phyloP scores from a whole-genome alignment of 2,888 invertebrate species.

The Parnassius smintheus region DNA sequence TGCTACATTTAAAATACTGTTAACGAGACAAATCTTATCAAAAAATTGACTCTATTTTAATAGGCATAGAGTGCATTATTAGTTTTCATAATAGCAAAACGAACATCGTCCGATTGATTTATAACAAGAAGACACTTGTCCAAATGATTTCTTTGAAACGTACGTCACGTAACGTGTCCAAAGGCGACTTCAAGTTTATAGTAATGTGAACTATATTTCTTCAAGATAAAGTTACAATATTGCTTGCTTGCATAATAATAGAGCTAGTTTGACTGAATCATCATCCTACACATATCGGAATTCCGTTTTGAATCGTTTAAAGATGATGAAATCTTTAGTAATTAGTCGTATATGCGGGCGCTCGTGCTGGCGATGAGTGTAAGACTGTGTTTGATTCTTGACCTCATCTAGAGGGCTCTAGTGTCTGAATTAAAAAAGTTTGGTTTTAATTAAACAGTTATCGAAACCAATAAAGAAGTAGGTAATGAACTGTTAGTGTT shows the following conservation, averaged over 20 bases:
- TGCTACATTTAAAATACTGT: background rate
- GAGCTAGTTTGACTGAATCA: constrained; percentile 16
- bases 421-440: constrained; percentile 2
- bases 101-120: constrained; percentile 11
- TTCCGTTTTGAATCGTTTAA: constrained; percentile 17
- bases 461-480: background rate
- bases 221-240: background rate
- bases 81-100: background rate
- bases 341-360: constrained; percentile 2
- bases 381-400: constrained; percentile 10
- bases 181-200: background rate
- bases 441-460: background rate
- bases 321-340: constrained; percentile 23
- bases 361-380: background rate
- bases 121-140: constrained; percentile 26
- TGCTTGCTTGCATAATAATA: background rate
- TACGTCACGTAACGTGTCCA: constrained; percentile 18
- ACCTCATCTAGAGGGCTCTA: background rate
- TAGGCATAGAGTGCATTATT: background rate
- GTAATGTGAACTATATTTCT: background rate
- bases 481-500: no score
- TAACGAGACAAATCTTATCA: background rate
- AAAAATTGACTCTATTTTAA: background rate
- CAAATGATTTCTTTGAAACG: constrained; percentile 19
- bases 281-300: constrained; percentile 12